Evolutionary conservation across 2,113 vertebrate genomes (phyloP), one percentile per base, ranked within the genome.

Genomic region (Gymnogyps californianus): DNA sequence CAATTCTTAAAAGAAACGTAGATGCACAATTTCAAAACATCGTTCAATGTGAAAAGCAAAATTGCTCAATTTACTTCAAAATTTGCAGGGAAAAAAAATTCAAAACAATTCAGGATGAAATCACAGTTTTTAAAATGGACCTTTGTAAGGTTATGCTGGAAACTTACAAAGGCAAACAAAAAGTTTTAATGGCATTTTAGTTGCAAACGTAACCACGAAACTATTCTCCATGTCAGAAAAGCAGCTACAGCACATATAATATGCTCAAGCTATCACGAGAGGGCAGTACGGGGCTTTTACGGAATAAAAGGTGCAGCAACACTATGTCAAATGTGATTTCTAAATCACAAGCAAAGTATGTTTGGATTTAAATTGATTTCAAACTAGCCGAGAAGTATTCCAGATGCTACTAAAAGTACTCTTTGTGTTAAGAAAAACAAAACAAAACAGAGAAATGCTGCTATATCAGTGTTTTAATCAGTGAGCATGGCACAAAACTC

Each of bases 281-380:
- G 97, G 98, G 97, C 98, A 97, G 85, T 20, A 91, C 6, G 2
- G 31, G 61, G 61, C 89, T 83, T 65, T 6, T 5, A 13, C 46
- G 51, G 71, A 86, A 47, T 2, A 10, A 10, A 25, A 52, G 1
- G 8, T 0, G 5, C 42, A 71, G 32, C 42, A 20, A 24, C 5
- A 1, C 32, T 2, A 4, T 0, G 1, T 6, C 66, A n/a, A 16
- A 14, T 0, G 2, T 0, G 29, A 5, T 12, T 57, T 40, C 2
- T 1, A 40, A 38, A 78, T 1, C 34, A 25, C 54, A 19, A 26
- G 16, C 16, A 64, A 59, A 74, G 9, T 2, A 9, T 4, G 24
- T 12, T 29, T 6, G 44, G 34, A 8, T 44, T 57, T 18, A 29
- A 64, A 38, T 0, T 0, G 19, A n/a, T 34, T 21, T 11, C 6